Percentiles rank a stretch among this genome's conserved stretches.
These are phyloP conservation scores for Hylia prasina DNA, from an alignment of 2,113 vertebrate species.

Conservation along the genomic window DNA sequence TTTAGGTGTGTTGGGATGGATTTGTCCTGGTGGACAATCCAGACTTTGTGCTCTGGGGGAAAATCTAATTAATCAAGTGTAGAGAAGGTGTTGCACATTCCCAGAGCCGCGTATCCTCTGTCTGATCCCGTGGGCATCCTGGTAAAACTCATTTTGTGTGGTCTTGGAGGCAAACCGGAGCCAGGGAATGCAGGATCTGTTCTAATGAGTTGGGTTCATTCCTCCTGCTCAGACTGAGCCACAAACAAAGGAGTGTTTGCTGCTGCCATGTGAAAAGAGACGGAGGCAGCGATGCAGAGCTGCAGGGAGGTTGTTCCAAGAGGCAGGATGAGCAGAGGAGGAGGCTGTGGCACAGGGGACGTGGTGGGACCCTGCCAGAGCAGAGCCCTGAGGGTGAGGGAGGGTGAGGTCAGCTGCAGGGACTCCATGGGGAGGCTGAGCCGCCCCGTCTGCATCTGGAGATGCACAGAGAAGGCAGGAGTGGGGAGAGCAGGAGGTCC, in stretches of 20 bases:
- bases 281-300: not conserved
- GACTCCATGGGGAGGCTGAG: not conserved
- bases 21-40: not conserved
- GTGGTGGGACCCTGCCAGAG: not conserved
- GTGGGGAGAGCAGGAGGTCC: not conserved
- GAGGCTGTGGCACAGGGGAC: not conserved
- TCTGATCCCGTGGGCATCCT: not conserved
- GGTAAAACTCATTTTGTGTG: not conserved
- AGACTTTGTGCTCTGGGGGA: not conserved
- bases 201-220: slow-evolving; percentile 18
- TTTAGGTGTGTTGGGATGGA: not conserved
- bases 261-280: not conserved
- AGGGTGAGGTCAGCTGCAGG: slow-evolving; percentile 21
- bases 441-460: not conserved
- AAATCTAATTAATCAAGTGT: not conserved
- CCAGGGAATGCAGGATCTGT: not conserved
- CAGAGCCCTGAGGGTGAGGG: not conserved
- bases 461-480: not conserved
- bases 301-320: not conserved
- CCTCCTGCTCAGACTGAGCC: not conserved
- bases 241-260: not conserved
- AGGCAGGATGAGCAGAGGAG: not conserved
- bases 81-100: not conserved
- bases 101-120: not conserved
- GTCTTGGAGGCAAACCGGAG: not conserved